Base-by-base conservation (phyloP, 2,888 invertebrate genomes). In the Dusona sp. region DNA sequence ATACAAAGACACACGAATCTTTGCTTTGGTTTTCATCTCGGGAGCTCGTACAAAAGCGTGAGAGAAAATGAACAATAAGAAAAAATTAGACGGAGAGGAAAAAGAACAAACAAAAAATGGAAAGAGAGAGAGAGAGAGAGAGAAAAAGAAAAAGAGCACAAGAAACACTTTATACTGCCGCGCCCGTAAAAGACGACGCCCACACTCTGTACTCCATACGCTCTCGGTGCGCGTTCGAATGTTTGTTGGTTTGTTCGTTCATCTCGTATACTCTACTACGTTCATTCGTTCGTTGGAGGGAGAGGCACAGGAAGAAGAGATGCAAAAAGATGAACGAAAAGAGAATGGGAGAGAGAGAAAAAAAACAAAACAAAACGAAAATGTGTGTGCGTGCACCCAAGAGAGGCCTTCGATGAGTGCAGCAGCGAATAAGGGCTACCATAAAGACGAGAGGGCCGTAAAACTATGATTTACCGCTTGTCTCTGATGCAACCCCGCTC, bases 381-480 rank as follows among this genome's bases (percentile, higher is more conserved):
- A 13, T n/a, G n/a, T n/a, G 72, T 45, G 80, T 82, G 77, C 72
- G 79, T 83, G 81, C 85, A 74, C 72, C 79, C 68, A 68, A 75
- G 79, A 78, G 86, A 83, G 68, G 78, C 85, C 85, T 87, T 88
- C 89, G 92, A 92, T 91, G 92, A 92, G 92, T 89, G 89, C 92
- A 89, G 87, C 89, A 84, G 85, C 87, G 88, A 87, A 88, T 87
- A 88, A 89, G 89, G 89, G 88, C 86, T 91, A 89, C 75, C 91
- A 90, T 91, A 92, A 92, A 92, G 90, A 91, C 90, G 90, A 90
- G 84, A 87, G 86, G 84, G 90, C 90, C 92, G 91, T 92, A 93
- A 93, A 93, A 92, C 92, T 93, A 93, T 93, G 93, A 93, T 93
- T 93, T 93, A 93, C 92, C 90, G 92, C 93, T 91, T 92, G 93